These are phyloP conservation scores for Ophion obscuratus DNA, from an alignment of 2,888 invertebrate species.

Conservation along the genomic window DNA sequence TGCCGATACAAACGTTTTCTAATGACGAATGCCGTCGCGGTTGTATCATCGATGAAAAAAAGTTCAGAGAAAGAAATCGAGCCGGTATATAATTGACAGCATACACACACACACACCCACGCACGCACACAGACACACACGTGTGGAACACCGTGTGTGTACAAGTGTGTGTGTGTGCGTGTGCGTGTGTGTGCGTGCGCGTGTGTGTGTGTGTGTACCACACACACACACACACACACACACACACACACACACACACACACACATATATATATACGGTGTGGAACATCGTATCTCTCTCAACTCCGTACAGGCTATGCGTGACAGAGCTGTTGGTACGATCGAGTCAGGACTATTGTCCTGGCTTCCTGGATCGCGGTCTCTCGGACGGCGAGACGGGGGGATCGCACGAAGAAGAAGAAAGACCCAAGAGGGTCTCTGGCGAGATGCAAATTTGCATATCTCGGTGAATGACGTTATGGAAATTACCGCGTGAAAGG, in stretches of 20 bases:
- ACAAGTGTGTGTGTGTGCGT: too few relatives aligned
- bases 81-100: conserved; percentile 39
- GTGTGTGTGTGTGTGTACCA: too few relatives aligned
- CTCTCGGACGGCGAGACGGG: conserved; percentile 6
- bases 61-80: not conserved
- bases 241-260: not conserved
- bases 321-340: conserved; percentile 54
- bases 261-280: too few relatives aligned
- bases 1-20: conserved; percentile 2
- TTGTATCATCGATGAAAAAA: conserved; percentile 23
- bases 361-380: conserved; percentile 55
- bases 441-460: conserved; percentile 49
- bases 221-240: conserved; percentile 13
- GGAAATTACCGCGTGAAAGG: conserved; percentile 51
- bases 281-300: conserved; percentile 15
- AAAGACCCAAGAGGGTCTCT: conserved; percentile 23
- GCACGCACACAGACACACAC: too few relatives aligned
- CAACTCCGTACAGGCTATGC: conserved; percentile 30
- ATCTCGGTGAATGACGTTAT: conserved; percentile 58
- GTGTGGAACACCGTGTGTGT: too few relatives aligned
- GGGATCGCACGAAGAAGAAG: conserved; percentile 27
- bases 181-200: too few relatives aligned
- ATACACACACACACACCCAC: not conserved
- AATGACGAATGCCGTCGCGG: conserved; percentile 9
- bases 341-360: conserved; percentile 55